Evolutionary conservation across 2,113 vertebrate species (phyloP).

Genomic region (Lycaon pictus): DNA sequence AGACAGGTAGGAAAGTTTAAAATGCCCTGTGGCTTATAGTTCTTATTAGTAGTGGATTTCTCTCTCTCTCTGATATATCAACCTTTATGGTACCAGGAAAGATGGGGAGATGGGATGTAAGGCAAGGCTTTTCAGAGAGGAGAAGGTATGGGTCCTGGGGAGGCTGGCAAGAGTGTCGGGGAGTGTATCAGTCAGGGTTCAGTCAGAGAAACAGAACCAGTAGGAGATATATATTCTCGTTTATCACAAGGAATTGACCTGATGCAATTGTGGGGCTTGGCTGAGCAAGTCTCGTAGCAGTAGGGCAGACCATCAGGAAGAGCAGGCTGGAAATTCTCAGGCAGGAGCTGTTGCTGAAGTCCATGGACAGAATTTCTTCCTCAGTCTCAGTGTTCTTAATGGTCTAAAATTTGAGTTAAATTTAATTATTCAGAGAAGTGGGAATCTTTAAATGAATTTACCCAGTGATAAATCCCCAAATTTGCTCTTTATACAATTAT

Average conservation of each 20-base stretch:
- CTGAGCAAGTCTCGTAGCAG: not conserved
- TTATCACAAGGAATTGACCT: not conserved
- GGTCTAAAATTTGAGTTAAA: conserved; percentile 20
- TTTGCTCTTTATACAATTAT: conserved; percentile 43
- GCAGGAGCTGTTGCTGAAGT: not conserved
- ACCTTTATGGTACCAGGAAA: not conserved
- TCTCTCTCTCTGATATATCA: not conserved
- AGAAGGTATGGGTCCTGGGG: too few relatives aligned
- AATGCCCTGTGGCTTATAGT: not conserved
- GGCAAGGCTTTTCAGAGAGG: not conserved
- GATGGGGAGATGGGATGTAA: not conserved
- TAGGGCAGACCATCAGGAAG: not conserved
- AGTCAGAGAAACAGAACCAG: not conserved
- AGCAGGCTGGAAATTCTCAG: not conserved
- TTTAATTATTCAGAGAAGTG: conserved; percentile 41
- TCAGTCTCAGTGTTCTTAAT: not conserved
- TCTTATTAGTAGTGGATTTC: not conserved
- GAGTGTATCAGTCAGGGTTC: not conserved
- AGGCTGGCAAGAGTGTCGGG: not conserved
- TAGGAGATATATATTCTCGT: not conserved
- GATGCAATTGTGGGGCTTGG: not conserved
- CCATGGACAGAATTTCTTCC: not conserved
- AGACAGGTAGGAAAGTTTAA: not conserved
- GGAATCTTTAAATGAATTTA: conserved; percentile 50
- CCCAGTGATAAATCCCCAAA: conserved; percentile 12